phyloP scores from a whole-genome alignment of 2,113 vertebrate genomes.

The Albula glossodonta region DNA sequence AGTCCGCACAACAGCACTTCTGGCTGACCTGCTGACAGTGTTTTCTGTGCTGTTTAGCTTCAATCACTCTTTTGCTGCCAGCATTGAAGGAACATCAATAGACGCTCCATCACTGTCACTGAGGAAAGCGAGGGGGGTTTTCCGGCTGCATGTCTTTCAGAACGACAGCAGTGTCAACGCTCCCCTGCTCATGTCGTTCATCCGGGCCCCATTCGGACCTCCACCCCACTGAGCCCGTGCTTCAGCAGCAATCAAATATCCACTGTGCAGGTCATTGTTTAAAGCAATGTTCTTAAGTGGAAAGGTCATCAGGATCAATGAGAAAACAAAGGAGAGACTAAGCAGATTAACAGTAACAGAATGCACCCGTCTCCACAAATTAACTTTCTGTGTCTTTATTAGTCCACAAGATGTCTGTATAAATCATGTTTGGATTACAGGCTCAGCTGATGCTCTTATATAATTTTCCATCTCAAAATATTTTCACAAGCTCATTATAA shows the following conservation, averaged over 20 bases:
- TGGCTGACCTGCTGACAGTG: conserved; percentile 41
- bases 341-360: not conserved
- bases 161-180: not conserved
- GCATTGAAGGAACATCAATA: conserved; percentile 43
- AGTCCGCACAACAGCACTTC: conserved; percentile 38
- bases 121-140: not conserved
- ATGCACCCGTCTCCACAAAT: not conserved
- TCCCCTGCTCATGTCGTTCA: not conserved
- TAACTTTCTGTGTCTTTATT: conserved; percentile 3
- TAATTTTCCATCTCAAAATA: conserved; percentile 41
- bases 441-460: conserved; percentile 32
- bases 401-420: conserved; percentile 38
- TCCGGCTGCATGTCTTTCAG: not conserved
- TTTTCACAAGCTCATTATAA: conserved; percentile 44
- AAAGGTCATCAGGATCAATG: not conserved
- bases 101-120: conserved; percentile 38
- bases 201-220: not conserved
- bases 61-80: conserved; percentile 31
- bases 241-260: not conserved
- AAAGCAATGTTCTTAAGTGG: not conserved
- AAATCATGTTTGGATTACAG: conserved; percentile 53
- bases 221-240: not conserved
- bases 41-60: conserved; percentile 31
- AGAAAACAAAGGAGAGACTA: not conserved
- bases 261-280: not conserved